Evolutionary conservation across 2,888 invertebrate genomes (phyloP).

Genomic region (Bembecia ichneumoniformis): DNA sequence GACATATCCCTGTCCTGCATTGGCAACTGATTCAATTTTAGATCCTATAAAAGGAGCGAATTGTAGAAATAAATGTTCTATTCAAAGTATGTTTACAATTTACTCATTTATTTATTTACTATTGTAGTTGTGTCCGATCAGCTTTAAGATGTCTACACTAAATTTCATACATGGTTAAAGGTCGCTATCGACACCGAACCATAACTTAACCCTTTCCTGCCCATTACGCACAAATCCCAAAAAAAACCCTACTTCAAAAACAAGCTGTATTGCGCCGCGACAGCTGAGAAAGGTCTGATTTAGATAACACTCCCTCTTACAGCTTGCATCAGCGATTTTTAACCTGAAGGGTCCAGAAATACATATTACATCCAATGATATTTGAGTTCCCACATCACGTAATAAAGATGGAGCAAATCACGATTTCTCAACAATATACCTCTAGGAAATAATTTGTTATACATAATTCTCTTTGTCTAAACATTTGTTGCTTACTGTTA

Average conservation of each 20-base stretch:
- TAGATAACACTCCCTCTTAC: constrained; percentile 16
- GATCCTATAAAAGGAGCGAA: background rate
- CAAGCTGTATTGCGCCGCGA: background rate
- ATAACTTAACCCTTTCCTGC: background rate
- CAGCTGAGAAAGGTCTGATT: constrained; percentile 15
- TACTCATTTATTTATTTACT: too few species aligned
- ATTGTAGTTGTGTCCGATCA: too few species aligned
- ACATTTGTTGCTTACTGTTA: too few species aligned
- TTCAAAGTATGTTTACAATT: too few species aligned
- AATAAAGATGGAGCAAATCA: too few species aligned
- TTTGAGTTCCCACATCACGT: too few species aligned
- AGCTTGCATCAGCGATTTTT: background rate
- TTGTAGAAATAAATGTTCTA: background rate
- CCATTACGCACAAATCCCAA: constrained; percentile 10
- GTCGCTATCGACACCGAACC: background rate
- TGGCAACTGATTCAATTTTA: background rate
- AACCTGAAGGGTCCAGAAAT: background rate
- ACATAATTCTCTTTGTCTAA: too few species aligned
- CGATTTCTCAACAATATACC: too few species aligned
- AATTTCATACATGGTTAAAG: background rate
- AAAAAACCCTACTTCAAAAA: constrained; percentile 8
- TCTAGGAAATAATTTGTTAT: too few species aligned
- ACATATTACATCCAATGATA: too few species aligned
- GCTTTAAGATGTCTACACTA: too few species aligned
- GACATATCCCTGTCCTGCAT: background rate